Conservation (phyloP, 2,797 vertebrate genomes). For the Pampus argenteus region DNA sequence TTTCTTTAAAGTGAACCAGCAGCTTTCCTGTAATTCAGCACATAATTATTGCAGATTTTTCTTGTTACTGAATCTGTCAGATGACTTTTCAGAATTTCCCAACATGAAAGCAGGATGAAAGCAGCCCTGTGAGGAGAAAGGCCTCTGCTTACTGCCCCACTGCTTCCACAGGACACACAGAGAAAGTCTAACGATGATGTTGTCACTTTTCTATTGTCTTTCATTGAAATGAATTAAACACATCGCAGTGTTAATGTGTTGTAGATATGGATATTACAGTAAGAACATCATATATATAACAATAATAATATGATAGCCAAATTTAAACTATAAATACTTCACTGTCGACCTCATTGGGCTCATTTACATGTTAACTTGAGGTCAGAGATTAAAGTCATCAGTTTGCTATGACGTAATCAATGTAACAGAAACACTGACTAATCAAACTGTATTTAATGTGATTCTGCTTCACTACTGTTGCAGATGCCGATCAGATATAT, state of each 20-base stretch:
- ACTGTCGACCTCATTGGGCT: background rate
- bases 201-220: background rate
- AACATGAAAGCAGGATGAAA: slow-evolving; percentile 11
- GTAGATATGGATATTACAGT: no score
- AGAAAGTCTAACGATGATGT: background rate
- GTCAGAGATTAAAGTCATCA: background rate
- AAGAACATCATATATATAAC: no score
- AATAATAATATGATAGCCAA: background rate
- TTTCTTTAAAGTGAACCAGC: background rate
- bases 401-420: background rate
- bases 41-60: background rate
- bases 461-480: background rate
- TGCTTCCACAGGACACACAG: background rate
- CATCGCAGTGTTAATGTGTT: background rate
- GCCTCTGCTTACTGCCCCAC: background rate
- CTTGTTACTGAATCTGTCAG: slow-evolving; percentile 10
- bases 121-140: background rate
- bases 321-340: background rate
- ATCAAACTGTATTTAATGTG: background rate
- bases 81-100: slow-evolving; percentile 17
- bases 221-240: background rate
- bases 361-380: slow-evolving; percentile 2
- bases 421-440: background rate
- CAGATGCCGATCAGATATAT: background rate
- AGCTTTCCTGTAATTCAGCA: background rate